A percentile compares a stretch with the other conserved stretches of the same genome.
Conservation (phyloP, 1,140 invertebrate species). For the Drosophila seguyi region DNA sequence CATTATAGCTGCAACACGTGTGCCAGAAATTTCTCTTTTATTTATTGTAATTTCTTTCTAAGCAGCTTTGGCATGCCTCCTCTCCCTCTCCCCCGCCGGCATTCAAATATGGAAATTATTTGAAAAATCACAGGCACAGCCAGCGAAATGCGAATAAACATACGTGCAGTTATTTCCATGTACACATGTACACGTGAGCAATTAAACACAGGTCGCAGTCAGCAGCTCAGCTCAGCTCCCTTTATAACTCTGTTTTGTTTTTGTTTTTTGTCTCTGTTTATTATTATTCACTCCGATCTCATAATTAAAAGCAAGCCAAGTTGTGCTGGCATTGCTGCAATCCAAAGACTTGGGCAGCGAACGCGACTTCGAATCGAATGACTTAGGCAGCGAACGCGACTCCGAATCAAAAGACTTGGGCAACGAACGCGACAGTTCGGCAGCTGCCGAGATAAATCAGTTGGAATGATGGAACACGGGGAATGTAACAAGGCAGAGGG, state of each 20-base stretch:
- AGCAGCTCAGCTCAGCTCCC: slow-evolving; percentile 7
- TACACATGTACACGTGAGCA: slow-evolving; percentile 47
- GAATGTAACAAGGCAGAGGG: slow-evolving; percentile 3
- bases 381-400: slow-evolving; percentile 74
- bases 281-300: neutral
- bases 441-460: slow-evolving; percentile 35
- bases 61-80: slow-evolving; percentile 4
- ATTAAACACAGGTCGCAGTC: slow-evolving; percentile 49
- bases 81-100: neutral
- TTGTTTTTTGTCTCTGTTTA: neutral
- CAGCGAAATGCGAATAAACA: slow-evolving; percentile 28
- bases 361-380: slow-evolving; percentile 50
- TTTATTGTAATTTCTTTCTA: slow-evolving; percentile 64
- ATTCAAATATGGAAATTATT: slow-evolving; percentile 74
- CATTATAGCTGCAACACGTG: neutral
- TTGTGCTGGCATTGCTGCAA: slow-evolving; percentile 24
- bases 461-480: slow-evolving; percentile 26
- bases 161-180: slow-evolving; percentile 13
- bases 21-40: slow-evolving; percentile 75
- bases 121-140: slow-evolving; percentile 27
- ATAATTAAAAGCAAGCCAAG: slow-evolving; percentile 9
- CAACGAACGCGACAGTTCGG: slow-evolving; percentile 64
- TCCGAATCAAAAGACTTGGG: slow-evolving; percentile 70
- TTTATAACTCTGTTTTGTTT: slow-evolving; percentile 8
- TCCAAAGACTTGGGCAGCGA: slow-evolving; percentile 78